Conservation (phyloP, 2,888 invertebrate species). For the Caenorhabditis drosophilae region DNA sequence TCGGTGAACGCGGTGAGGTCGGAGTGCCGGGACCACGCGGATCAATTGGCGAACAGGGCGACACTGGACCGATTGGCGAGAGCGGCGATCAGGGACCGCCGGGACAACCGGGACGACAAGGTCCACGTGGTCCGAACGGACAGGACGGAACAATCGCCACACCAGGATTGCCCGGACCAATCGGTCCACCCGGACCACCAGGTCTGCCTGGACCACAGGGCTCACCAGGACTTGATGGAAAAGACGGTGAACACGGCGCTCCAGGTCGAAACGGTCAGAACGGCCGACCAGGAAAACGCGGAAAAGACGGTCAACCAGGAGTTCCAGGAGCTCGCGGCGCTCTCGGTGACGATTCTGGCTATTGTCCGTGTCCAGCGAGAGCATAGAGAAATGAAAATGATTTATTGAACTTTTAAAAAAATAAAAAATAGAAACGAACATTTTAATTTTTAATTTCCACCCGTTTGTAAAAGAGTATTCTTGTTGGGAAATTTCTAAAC, state of each 20-base stretch:
- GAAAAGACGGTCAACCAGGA: constrained; percentile 38
- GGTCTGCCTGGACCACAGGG: constrained; percentile 33
- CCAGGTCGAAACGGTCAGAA: constrained; percentile 36
- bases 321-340: constrained; percentile 34
- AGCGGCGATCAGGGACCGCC: constrained; percentile 37
- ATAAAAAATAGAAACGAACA: too few relatives aligned
- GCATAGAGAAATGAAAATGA: too few relatives aligned
- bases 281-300: constrained; percentile 35
- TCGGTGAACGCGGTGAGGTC: constrained; percentile 54
- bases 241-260: constrained; percentile 31
- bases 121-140: constrained; percentile 22
- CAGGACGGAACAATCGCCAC: constrained; percentile 45
- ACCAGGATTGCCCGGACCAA: constrained; percentile 34
- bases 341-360: constrained; percentile 37
- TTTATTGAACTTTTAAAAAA: too few relatives aligned
- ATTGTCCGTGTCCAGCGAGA: constrained; percentile 41
- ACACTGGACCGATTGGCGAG: constrained; percentile 50
- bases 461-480: too few relatives aligned
- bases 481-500: too few relatives aligned
- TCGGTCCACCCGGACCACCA: constrained; percentile 38
- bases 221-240: constrained; percentile 26
- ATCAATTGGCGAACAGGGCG: constrained; percentile 52
- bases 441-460: too few relatives aligned
- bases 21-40: constrained; percentile 55
- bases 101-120: constrained; percentile 31